Evolutionary conservation across 2,797 vertebrate genomes (phyloP), one percentile per base, ranked within the genome.

Genomic region (Amblyopsis hoosieri): DNA sequence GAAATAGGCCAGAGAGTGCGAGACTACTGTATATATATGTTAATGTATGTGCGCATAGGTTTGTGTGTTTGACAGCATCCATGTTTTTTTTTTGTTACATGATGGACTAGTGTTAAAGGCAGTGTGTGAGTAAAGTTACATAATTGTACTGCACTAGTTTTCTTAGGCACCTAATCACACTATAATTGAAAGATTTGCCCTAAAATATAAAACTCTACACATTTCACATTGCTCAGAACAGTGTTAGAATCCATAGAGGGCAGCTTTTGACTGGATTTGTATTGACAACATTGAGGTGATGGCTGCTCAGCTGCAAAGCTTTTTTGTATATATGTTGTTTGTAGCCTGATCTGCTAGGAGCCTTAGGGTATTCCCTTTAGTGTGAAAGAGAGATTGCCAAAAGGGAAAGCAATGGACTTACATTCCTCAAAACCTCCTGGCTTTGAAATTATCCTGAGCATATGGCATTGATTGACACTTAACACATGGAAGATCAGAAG

Each of bases 201-300:
- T 42, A 42, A 42, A 42, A 42, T 42, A 7, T 0, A 42, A 42
- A 42, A 42, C 9, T 2, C 6, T 7, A 42, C 37, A 42, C 37
- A 42, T 7, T 42, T 42, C 37, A 42, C 6, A 42, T 42, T 42
- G 37, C 9, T 42, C 37, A 42, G 8, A 23, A 3, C 23, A 23
- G 37, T 42, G 37, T 9, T 42, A 42, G 57, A 82, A 81, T 78
- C 10, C 12, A 56, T 69, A 73, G 80, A 84, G 76, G 72, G 72
- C 79, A 76, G 72, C 65, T 73, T 78, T 59, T 75, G 73, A 85
- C 67, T 78, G 15, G 6, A 84, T 85, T 87, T 85, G 75, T 80
- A 85, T 86, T 81, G 87, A 87, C 81, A 84, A 56, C 66, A 57
- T 78, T 80, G 80, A 67, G 76, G 77, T 77, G 56, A 70, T 62